Percentiles rank a stretch among this genome's conserved stretches.
Conservation (phyloP, 2,888 invertebrate genomes). For the Cheilosia scutellata region DNA sequence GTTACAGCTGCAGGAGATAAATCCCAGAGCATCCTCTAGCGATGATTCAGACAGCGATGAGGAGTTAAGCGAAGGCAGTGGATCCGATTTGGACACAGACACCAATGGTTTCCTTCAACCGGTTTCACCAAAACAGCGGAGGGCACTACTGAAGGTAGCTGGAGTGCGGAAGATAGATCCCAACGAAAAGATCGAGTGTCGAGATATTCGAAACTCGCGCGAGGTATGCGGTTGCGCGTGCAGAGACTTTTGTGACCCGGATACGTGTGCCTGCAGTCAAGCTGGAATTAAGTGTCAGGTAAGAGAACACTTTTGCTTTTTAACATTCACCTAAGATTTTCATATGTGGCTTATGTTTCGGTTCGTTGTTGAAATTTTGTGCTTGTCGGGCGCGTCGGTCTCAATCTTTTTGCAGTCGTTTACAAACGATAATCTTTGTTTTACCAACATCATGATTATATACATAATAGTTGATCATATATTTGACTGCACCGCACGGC, state of each 20-base stretch:
- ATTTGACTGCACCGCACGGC: too few species aligned
- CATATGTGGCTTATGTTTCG: too few species aligned
- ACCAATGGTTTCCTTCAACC: constrained; percentile 96
- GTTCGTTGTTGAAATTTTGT: too few species aligned
- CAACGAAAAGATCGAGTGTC: constrained; percentile 96
- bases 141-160: constrained; percentile 94
- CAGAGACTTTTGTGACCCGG: constrained; percentile 97
- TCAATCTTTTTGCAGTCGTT: too few species aligned
- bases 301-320: constrained; percentile 56
- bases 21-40: constrained; percentile 86
- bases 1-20: constrained; percentile 87
- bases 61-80: constrained; percentile 91
- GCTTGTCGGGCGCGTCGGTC: too few species aligned
- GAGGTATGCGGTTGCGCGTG: constrained; percentile 98
- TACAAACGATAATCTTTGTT: not conserved
- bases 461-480: too few species aligned
- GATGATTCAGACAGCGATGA: constrained; percentile 95
- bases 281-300: constrained; percentile 98
- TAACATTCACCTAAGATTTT: too few species aligned
- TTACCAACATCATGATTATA: too few species aligned
- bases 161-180: constrained; percentile 97
- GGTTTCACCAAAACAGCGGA: constrained; percentile 94
- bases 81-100: constrained; percentile 94
- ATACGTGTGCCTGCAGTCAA: constrained; percentile 96
- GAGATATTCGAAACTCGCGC: constrained; percentile 94